These are phyloP conservation scores for Philaethria dido DNA, from an alignment of 2,888 invertebrate genomes.

Conservation along the genomic window DNA sequence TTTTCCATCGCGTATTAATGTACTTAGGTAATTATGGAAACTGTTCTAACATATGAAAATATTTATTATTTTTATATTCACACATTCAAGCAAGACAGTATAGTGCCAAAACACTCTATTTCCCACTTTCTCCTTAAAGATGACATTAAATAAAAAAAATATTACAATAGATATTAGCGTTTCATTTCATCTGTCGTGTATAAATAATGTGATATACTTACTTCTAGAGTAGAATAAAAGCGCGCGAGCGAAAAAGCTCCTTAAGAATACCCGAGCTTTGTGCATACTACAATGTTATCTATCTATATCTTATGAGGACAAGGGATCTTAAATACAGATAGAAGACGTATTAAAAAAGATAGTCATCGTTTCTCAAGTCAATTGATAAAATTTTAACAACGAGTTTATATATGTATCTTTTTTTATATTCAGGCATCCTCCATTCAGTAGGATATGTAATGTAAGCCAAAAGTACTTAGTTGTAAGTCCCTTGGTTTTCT, in stretches of 20 bases:
- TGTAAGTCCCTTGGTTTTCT: too few species aligned
- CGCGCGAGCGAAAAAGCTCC: slow-evolving; percentile 35
- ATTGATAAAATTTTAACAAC: neutral
- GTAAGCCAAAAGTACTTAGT: too few species aligned
- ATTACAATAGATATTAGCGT: neutral
- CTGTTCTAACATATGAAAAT: neutral
- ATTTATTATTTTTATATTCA: too few species aligned
- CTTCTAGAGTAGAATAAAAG: slow-evolving; percentile 8
- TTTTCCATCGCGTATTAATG: too few species aligned
- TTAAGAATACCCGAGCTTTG: slow-evolving; percentile 33
- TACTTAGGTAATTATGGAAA: too few species aligned
- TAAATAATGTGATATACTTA: neutral
- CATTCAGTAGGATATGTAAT: neutral
- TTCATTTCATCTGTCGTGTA: neutral
- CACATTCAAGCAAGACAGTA: too few species aligned
- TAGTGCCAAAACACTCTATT: neutral
- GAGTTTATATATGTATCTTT: neutral
- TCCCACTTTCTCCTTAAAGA: neutral
- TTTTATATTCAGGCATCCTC: neutral
- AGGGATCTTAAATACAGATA: slow-evolving; percentile 1
- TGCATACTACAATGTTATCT: slow-evolving; percentile 15
- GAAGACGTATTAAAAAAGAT: slow-evolving; percentile 3
- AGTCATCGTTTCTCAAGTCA: slow-evolving; percentile 6
- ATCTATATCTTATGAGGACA: slow-evolving; percentile 12
- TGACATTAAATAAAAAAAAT: neutral